Evolutionary conservation across 2,888 invertebrate species (phyloP).

Genomic region (Vesta saturnalis): DNA sequence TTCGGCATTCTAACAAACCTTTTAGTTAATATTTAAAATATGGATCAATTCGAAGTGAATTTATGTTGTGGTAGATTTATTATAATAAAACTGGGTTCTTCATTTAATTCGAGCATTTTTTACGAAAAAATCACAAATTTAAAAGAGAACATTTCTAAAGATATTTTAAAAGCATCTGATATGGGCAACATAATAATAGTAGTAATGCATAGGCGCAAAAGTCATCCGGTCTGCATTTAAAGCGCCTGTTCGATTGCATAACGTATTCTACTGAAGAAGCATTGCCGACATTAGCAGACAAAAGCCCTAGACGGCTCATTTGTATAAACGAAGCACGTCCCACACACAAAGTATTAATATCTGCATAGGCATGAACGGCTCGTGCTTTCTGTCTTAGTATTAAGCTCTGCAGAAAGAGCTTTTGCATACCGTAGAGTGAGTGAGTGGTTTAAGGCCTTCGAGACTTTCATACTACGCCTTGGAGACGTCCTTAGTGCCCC

Average conservation of each 20-base stretch:
- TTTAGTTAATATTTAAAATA: too few relatives aligned
- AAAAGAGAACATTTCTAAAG: too few relatives aligned
- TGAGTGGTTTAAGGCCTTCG: slow-evolving; percentile 34
- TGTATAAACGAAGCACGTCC: slow-evolving; percentile 45
- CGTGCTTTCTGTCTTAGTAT: slow-evolving; percentile 37
- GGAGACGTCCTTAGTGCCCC: slow-evolving; percentile 45
- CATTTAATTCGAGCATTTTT: too few relatives aligned
- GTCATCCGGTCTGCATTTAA: slow-evolving; percentile 32
- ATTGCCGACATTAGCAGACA: slow-evolving; percentile 46
- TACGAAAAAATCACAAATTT: too few relatives aligned
- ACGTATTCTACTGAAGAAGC: slow-evolving; percentile 42
- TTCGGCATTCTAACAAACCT: too few relatives aligned
- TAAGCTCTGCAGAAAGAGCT: slow-evolving; percentile 30
- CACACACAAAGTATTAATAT: slow-evolving; percentile 47
- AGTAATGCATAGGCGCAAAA: slow-evolving; percentile 28
- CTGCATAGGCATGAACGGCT: slow-evolving; percentile 40
- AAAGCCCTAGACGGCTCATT: slow-evolving; percentile 45
- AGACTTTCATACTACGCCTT: slow-evolving; percentile 35
- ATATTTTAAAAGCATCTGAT: slow-evolving; percentile 19
- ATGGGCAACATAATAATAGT: slow-evolving; percentile 18
- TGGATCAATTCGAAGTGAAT: too few relatives aligned
- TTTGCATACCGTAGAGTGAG: slow-evolving; percentile 30
- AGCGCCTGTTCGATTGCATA: slow-evolving; percentile 41
- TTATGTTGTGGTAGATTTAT: too few relatives aligned
- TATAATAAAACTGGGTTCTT: too few relatives aligned